Conservation (phyloP, 1,140 invertebrate species). For the Conus ventricosus region DNA sequence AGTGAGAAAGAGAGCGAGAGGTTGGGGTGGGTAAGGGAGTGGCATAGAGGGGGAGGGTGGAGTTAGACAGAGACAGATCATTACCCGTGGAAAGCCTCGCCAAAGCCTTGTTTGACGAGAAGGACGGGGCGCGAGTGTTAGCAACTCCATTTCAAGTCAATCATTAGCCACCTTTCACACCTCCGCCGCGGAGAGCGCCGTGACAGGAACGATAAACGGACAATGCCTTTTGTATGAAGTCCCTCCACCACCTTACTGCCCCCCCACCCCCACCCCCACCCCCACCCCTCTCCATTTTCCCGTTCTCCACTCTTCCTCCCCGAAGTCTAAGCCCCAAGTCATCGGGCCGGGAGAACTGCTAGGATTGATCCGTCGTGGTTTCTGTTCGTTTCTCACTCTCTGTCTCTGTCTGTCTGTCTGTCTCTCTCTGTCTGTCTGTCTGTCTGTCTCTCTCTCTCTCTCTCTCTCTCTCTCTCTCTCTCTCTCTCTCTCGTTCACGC, state of each 20-base stretch:
- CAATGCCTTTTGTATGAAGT: neutral
- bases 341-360: too few relatives aligned
- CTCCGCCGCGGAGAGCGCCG: constrained; percentile 16
- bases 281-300: too few relatives aligned
- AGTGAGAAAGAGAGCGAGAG: neutral
- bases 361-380: too few relatives aligned
- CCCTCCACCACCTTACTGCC: neutral
- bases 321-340: too few relatives aligned
- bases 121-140: neutral
- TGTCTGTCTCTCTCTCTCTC: neutral
- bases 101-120: constrained; percentile 26
- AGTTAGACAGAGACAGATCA: neutral
- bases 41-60: neutral
- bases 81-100: constrained; percentile 21
- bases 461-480: too few relatives aligned
- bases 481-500: neutral
- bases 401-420: neutral
- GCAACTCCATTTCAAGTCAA: constrained; percentile 36
- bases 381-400: neutral
- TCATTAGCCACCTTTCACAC: constrained; percentile 27
- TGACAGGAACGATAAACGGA: constrained; percentile 27
- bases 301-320: too few relatives aligned
- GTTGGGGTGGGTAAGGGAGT: neutral
- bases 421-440: neutral
- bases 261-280: too few relatives aligned